These are phyloP conservation scores for Rhegmatorhina hoffmannsi DNA, from an alignment of 2,113 vertebrate genomes.

Conservation along the genomic window DNA sequence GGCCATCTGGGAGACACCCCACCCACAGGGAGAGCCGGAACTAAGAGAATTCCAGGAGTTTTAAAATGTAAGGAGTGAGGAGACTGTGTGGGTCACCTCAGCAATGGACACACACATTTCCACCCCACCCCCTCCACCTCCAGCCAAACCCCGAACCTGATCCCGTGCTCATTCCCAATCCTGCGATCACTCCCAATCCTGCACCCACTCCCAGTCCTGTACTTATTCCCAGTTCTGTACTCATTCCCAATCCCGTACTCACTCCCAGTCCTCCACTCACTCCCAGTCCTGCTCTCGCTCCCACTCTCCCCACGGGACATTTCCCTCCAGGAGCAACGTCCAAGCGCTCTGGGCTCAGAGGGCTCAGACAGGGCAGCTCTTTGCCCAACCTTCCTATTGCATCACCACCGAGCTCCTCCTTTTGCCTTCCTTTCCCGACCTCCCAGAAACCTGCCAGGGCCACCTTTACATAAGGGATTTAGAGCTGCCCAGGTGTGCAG, in stretches of 20 bases:
- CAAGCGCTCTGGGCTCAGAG: neutral
- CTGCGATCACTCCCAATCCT: too few species aligned
- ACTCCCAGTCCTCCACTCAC: too few species aligned
- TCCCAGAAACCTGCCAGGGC: neutral
- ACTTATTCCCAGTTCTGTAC: neutral
- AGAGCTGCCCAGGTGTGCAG: neutral
- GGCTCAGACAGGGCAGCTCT: neutral
- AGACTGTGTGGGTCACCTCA: accelerated
- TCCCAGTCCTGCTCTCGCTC: neutral
- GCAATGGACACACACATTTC: accelerated
- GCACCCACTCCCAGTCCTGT: too few species aligned
- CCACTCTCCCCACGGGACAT: neutral
- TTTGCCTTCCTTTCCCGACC: slow-evolving; percentile 27
- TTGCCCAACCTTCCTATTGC: neutral
- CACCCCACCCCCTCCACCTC: too few species aligned
- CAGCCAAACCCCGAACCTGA: neutral
- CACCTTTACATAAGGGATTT: neutral
- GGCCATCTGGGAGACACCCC: neutral
- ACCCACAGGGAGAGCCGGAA: neutral
- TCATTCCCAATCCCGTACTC: too few species aligned
- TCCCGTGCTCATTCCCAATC: neutral
- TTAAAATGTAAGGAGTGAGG: accelerated
- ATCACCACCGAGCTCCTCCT: slow-evolving; percentile 21
- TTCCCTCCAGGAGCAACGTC: neutral
- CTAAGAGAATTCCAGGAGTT: neutral